These are phyloP conservation scores for Chaetops frenatus DNA, from an alignment of 2,113 vertebrate genomes.

Conservation along the genomic window DNA sequence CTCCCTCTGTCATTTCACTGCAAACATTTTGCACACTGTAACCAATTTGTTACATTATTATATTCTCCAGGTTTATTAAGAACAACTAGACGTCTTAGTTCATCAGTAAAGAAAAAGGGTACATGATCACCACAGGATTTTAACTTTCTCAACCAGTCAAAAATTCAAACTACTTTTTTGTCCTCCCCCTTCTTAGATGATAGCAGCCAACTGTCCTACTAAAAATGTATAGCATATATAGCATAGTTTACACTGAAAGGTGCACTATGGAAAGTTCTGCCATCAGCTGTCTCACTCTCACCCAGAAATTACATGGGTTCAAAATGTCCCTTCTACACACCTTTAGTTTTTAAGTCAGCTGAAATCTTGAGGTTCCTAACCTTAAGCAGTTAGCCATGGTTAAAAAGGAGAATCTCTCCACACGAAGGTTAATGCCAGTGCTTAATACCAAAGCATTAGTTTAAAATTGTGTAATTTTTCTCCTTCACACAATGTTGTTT, in stretches of 20 bases:
- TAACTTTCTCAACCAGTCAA: conserved; percentile 1
- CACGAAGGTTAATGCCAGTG: conserved; percentile 44
- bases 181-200: neutral
- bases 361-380: conserved; percentile 33
- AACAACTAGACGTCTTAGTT: neutral
- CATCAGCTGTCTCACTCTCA: neutral
- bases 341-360: conserved; percentile 18
- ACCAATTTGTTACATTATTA: conserved; percentile 68
- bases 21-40: conserved; percentile 68
- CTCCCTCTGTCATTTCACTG: conserved; percentile 68
- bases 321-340: neutral
- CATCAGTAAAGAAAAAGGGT: neutral
- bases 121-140: neutral
- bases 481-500: conserved; percentile 93
- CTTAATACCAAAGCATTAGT: conserved; percentile 73
- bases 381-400: neutral
- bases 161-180: neutral
- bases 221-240: neutral
- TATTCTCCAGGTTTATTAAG: conserved; percentile 18
- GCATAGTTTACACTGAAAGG: neutral
- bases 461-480: conserved; percentile 77
- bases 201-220: neutral
- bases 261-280: neutral
- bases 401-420: conserved; percentile 45
- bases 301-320: neutral